Conservation (phyloP, 1,140 invertebrate genomes). For the Drosophila sulfurigaster region DNA sequence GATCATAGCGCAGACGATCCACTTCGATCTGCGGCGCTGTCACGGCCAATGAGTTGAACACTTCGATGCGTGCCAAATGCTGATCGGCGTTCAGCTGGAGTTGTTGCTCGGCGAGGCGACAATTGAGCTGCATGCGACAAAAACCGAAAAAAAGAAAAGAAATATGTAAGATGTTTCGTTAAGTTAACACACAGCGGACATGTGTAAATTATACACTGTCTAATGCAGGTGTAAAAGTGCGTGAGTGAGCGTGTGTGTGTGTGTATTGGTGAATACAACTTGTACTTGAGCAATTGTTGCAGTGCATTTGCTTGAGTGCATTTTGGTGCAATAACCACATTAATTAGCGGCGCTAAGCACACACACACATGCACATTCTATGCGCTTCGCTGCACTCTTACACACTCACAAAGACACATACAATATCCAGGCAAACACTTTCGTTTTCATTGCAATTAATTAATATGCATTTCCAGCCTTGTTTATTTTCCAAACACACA, state of each 20-base stretch:
- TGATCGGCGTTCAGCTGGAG: slow-evolving; percentile 64
- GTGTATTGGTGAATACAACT: neutral
- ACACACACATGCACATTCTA: slow-evolving; percentile 32
- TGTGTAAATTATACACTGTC: slow-evolving; percentile 20
- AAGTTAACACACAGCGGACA: slow-evolving; percentile 22
- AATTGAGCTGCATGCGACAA: slow-evolving; percentile 78
- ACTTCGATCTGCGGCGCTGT: slow-evolving; percentile 90
- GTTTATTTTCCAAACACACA: slow-evolving; percentile 24
- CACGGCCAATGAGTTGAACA: slow-evolving; percentile 92
- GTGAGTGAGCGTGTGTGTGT: neutral
- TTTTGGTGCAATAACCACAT: slow-evolving; percentile 83
- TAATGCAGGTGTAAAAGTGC: slow-evolving; percentile 20
- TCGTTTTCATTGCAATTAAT: slow-evolving; percentile 81
- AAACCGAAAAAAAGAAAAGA: neutral
- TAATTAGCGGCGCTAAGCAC: slow-evolving; percentile 65
- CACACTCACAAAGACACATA: neutral
- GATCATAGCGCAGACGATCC: slow-evolving; percentile 85
- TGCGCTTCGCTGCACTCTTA: slow-evolving; percentile 62
- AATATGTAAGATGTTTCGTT: slow-evolving; percentile 17
- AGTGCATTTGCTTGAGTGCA: slow-evolving; percentile 72
- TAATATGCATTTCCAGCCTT: slow-evolving; percentile 56
- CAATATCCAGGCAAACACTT: slow-evolving; percentile 55
- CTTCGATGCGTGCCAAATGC: slow-evolving; percentile 88
- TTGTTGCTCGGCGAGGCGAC: slow-evolving; percentile 67
- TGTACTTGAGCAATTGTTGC: slow-evolving; percentile 43